These are phyloP conservation scores for Danionella dracula DNA, from an alignment of 2,797 vertebrate genomes.

Conservation along the genomic window DNA sequence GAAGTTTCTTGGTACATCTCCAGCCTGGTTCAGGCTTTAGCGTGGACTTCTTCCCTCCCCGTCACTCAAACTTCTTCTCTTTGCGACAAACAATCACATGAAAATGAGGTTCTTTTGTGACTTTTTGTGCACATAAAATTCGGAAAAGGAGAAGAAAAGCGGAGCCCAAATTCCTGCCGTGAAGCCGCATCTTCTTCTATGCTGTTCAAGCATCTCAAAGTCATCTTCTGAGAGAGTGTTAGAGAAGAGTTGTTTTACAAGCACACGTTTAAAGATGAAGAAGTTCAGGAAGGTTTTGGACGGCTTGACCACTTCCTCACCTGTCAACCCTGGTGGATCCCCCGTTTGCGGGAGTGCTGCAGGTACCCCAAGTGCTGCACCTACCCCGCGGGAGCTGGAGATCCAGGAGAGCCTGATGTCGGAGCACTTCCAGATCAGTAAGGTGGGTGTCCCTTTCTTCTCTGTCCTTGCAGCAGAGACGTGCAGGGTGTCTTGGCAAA, in stretches of 20 bases:
- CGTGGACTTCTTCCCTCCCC: conserved; percentile 35
- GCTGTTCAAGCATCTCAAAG: conserved; percentile 34
- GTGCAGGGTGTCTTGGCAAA: conserved; percentile 1
- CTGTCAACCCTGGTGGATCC: conserved; percentile 74
- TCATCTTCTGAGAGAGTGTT: conserved; percentile 30
- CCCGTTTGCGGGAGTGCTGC: conserved; percentile 76
- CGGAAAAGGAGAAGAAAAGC: neutral
- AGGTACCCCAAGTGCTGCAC: conserved; percentile 66
- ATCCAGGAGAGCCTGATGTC: conserved; percentile 89
- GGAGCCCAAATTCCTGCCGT: conserved; percentile 27
- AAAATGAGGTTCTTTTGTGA: conserved; percentile 60
- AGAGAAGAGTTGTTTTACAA: conserved; percentile 16
- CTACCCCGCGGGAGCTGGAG: conserved; percentile 79
- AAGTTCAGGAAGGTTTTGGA: conserved; percentile 98
- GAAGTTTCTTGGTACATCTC: conserved; percentile 60
- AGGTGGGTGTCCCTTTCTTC: conserved; percentile 74
- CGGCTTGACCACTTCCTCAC: conserved; percentile 89
- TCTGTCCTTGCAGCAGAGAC: conserved; percentile 13
- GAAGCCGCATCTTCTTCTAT: conserved; percentile 27
- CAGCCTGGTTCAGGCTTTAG: conserved; percentile 44
- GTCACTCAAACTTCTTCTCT: conserved; percentile 1
- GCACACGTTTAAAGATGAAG: conserved; percentile 70
- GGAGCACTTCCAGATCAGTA: conserved; percentile 94
- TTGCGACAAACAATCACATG: conserved; percentile 34
- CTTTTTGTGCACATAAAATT: conserved; percentile 63